Conservation (phyloP, 2,888 invertebrate species). For the Microplitis manilae region DNA sequence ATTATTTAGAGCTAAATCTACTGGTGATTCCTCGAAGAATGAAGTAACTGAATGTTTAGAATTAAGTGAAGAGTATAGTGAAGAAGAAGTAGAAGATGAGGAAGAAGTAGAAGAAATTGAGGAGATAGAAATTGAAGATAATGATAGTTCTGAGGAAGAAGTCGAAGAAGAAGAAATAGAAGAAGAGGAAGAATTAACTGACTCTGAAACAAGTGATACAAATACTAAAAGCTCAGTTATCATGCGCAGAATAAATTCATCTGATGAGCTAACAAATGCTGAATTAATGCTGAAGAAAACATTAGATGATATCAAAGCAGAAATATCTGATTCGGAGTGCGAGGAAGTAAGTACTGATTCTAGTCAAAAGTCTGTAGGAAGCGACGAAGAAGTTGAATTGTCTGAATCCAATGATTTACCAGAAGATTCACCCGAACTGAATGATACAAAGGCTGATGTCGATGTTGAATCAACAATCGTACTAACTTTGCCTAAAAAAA, state of each 20-base stretch:
- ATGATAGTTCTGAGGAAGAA: conserved; percentile 44
- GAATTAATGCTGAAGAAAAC: conserved; percentile 66
- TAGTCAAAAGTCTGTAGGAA: conserved; percentile 21
- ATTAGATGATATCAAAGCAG: conserved; percentile 65
- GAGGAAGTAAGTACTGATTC: conserved; percentile 52
- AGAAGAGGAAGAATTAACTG: conserved; percentile 31
- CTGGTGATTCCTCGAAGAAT: neutral
- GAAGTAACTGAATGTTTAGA: conserved; percentile 44
- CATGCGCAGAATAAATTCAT: conserved; percentile 36
- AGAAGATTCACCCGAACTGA: conserved; percentile 12
- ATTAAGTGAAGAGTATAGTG: conserved; percentile 45
- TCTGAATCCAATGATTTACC: conserved; percentile 39
- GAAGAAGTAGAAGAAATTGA: conserved; percentile 64
- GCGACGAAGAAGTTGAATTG: conserved; percentile 29
- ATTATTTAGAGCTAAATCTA: conserved; percentile 27
- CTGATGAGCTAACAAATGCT: conserved; percentile 61
- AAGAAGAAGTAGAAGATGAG: conserved; percentile 70
- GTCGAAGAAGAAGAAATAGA: conserved; percentile 26
- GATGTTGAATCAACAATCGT: conserved; percentile 8
- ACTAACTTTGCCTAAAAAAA: conserved; percentile 19
- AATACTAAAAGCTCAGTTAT: conserved; percentile 35
- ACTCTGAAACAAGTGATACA: conserved; percentile 35
- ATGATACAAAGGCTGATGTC: neutral
- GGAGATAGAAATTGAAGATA: conserved; percentile 38
- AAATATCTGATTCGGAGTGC: conserved; percentile 64